Percentiles rank a stretch among this genome's conserved stretches.
These are phyloP conservation scores for Leucoraja erinaceus DNA, from an alignment of 2,113 vertebrate species.

Conservation along the genomic window DNA sequence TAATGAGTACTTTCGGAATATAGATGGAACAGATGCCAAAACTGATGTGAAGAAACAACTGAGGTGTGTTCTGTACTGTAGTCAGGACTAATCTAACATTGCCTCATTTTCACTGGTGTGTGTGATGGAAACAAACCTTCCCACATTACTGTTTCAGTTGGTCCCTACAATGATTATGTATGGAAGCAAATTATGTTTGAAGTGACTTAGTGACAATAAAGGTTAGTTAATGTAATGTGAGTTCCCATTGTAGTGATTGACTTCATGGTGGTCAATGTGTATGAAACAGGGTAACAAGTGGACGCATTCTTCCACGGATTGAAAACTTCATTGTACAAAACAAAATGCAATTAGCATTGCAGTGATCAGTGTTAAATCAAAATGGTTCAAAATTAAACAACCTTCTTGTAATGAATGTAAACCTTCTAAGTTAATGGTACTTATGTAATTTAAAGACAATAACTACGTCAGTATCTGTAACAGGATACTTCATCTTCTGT, in stretches of 20 bases:
- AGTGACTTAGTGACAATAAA: not conserved
- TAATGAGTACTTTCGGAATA: slow-evolving; percentile 31
- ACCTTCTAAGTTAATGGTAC: slow-evolving; percentile 83
- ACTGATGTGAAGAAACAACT: slow-evolving; percentile 4
- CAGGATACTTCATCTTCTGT: slow-evolving; percentile 32
- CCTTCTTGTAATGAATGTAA: slow-evolving; percentile 71
- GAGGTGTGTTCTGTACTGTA: slow-evolving; percentile 14
- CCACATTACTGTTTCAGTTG: slow-evolving; percentile 20
- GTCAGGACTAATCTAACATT: slow-evolving; percentile 6
- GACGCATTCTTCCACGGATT: slow-evolving; percentile 70
- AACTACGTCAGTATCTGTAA: slow-evolving; percentile 51
- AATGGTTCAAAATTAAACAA: slow-evolving; percentile 71
- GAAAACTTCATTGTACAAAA: slow-evolving; percentile 61
- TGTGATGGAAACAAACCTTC: not conserved
- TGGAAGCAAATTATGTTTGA: slow-evolving; percentile 33
- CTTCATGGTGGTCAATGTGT: slow-evolving; percentile 55
- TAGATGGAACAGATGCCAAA: not conserved
- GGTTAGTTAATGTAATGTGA: not conserved
- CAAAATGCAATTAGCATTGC: slow-evolving; percentile 76
- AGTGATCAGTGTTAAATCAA: slow-evolving; percentile 84
- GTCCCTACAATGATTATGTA: not conserved
- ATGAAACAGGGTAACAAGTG: slow-evolving; percentile 90
- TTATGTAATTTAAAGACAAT: slow-evolving; percentile 74
- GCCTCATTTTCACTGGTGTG: not conserved
- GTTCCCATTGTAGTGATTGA: slow-evolving; percentile 60